Base-by-base conservation (phyloP, 2,888 invertebrate genomes). In the Acholoe squamosa region DNA sequence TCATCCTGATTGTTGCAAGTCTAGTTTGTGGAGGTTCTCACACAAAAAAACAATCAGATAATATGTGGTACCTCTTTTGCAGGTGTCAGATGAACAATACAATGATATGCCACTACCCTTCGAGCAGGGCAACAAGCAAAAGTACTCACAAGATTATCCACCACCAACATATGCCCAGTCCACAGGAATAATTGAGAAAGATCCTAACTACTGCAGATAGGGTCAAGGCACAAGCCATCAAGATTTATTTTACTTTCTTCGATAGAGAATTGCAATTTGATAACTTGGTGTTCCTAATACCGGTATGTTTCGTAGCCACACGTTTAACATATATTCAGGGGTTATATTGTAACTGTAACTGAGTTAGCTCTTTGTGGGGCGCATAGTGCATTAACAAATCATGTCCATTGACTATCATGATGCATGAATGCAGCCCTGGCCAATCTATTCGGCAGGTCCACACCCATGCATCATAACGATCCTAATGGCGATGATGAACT, bases 161-260 rank as follows among this genome's bases (percentile, higher is more conserved):
- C 86, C 86, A 19, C 86, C 86, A 22, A 25, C 86, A 16, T 86
- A 86, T 54, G 86, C 86, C 22, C 86, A 86, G 31, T 54, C 54
- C 0, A 86, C 52, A 25, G 33, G 86, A 51, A 52, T 28, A 19
- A 22, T n/a, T 0, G 86, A 86, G 33, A 86, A 86, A 28, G 86
- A 86, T 28, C 86, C 86, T 10, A 86, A 86, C 86, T 25, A 86
- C 86, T 86, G 86, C 54, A 86, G 86, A 86, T 86, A 86, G 86
- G 86, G 52, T 5, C 43, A 76, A 34, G 7, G 80, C 19, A 0
- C 16, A 34, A 5, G 14, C 34, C 34, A 43, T 22, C 28, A 14
- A 76, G 76, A 3, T 33, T 43, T 34, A 80, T 80, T 43, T 43
- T 80, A 43, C 80, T 28, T 43, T 43, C 34, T 80, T 80, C 19